Evolutionary conservation across 2,113 vertebrate species (phyloP).

Genomic region (Trinectes maculatus): DNA sequence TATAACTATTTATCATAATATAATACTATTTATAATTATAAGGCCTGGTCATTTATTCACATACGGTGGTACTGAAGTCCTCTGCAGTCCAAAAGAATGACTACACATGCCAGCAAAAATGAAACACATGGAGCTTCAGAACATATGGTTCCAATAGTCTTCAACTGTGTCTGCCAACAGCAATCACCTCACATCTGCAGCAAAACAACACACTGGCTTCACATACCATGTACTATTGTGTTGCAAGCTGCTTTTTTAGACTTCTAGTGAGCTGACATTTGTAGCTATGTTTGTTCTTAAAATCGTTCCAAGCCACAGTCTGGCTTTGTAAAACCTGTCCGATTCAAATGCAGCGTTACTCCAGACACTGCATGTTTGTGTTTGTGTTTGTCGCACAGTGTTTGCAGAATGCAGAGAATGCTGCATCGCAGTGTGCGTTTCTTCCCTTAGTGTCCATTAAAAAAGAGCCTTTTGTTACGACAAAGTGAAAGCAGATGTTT

Average conservation of each 20-base stretch:
- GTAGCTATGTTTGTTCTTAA: background rate
- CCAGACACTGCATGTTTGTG: constrained; percentile 20
- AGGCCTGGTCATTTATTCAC: too few relatives aligned
- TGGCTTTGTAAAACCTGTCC: background rate
- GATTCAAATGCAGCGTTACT: background rate
- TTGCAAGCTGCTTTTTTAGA: background rate
- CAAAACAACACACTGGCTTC: constrained; percentile 19
- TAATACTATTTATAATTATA: too few relatives aligned
- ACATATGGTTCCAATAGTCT: constrained; percentile 69
- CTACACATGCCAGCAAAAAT: constrained; percentile 30
- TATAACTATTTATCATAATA: too few relatives aligned
- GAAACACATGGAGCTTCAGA: constrained; percentile 10
- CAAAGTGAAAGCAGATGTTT: constrained; percentile 66
- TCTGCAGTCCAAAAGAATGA: constrained; percentile 1
- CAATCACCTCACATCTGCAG: constrained; percentile 40
- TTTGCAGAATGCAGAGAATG: constrained; percentile 33
- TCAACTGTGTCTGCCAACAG: constrained; percentile 27
- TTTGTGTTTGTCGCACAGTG: too few relatives aligned
- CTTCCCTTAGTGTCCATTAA: constrained; percentile 27
- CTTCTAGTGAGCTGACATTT: background rate
- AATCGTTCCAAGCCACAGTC: background rate
- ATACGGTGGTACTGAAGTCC: background rate
- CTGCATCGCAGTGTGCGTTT: constrained; percentile 16
- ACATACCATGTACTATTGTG: constrained; percentile 1
- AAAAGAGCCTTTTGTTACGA: constrained; percentile 29